Evolutionary conservation across 53 echinoderm and acorn worm species (phyloP).

Genomic region (Zoroaster sp.): DNA sequence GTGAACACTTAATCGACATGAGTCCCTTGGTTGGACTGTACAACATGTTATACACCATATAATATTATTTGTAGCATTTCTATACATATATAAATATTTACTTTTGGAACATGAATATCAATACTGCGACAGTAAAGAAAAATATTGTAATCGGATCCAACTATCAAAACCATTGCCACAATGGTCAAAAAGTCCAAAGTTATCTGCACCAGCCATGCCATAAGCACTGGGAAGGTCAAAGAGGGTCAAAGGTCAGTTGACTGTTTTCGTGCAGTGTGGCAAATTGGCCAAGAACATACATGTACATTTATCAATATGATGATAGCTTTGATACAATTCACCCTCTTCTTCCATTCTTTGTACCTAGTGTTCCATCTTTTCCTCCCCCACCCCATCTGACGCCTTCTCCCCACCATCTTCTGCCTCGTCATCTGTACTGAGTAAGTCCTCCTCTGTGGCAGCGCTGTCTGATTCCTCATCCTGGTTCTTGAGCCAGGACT

Average conservation of each 20-base stretch:
- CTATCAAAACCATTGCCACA: too few relatives aligned
- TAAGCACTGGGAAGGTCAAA: too few relatives aligned
- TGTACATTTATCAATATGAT: too few relatives aligned
- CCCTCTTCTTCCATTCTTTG: background rate
- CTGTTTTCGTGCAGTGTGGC: too few relatives aligned
- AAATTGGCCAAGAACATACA: too few relatives aligned
- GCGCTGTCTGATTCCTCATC: constrained; percentile 67
- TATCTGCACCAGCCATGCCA: too few relatives aligned
- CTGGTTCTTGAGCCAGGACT: constrained; percentile 74
- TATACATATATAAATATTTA: constrained; percentile 5
- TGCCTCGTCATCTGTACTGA: constrained; percentile 57
- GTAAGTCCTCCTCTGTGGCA: constrained; percentile 33
- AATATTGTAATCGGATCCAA: too few relatives aligned
- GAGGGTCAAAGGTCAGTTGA: too few relatives aligned
- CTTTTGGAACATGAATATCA: background rate
- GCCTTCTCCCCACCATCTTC: constrained; percentile 34
- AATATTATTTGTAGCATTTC: background rate
- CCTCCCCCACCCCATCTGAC: constrained; percentile 50
- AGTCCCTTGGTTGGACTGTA: background rate
- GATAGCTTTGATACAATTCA: too few relatives aligned
- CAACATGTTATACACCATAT: background rate
- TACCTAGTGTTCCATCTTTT: constrained; percentile 84
- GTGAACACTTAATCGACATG: background rate
- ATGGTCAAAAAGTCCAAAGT: too few relatives aligned
- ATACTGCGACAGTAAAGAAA: too few relatives aligned